Conservation (phyloP, 1,140 invertebrate species). For the Solen grandis region DNA sequence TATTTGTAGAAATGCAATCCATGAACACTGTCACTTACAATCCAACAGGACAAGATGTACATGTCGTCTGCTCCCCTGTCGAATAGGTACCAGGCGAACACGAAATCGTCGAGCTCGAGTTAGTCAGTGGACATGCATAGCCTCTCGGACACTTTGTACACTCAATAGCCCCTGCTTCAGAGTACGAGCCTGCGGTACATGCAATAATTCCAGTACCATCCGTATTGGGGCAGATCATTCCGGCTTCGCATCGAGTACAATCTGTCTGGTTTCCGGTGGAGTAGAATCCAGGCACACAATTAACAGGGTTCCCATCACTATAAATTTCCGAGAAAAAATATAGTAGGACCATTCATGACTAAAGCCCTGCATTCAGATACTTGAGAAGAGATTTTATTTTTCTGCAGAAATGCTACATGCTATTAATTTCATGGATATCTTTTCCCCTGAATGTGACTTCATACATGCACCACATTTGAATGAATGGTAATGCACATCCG, state of each 20-base stretch:
- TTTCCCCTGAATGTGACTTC: no score
- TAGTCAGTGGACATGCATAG: slow-evolving; percentile 66
- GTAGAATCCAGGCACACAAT: slow-evolving; percentile 67
- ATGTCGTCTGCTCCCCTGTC: slow-evolving; percentile 64
- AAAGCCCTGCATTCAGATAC: no score
- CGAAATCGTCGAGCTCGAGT: slow-evolving; percentile 41
- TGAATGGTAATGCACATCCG: no score
- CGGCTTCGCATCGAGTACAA: slow-evolving; percentile 72
- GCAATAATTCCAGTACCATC: slow-evolving; percentile 61
- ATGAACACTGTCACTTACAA: slow-evolving; percentile 42
- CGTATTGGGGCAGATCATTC: slow-evolving; percentile 64
- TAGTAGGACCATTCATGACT: no score
- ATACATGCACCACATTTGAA: no score
- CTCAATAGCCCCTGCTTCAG: slow-evolving; percentile 54
- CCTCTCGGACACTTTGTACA: slow-evolving; percentile 72
- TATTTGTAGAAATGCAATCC: not conserved
- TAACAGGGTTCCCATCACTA: slow-evolving; percentile 45
- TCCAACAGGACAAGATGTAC: slow-evolving; percentile 68
- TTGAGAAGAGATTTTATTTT: no score
- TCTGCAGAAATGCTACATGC: no score
- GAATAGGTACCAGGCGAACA: slow-evolving; percentile 72
- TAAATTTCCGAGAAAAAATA: not conserved
- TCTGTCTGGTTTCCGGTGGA: slow-evolving; percentile 64
- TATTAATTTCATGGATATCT: no score
- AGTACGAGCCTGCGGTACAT: slow-evolving; percentile 66